phyloP scores from a whole-genome alignment of 2,113 vertebrate species.

The Hippocampus comes region DNA sequence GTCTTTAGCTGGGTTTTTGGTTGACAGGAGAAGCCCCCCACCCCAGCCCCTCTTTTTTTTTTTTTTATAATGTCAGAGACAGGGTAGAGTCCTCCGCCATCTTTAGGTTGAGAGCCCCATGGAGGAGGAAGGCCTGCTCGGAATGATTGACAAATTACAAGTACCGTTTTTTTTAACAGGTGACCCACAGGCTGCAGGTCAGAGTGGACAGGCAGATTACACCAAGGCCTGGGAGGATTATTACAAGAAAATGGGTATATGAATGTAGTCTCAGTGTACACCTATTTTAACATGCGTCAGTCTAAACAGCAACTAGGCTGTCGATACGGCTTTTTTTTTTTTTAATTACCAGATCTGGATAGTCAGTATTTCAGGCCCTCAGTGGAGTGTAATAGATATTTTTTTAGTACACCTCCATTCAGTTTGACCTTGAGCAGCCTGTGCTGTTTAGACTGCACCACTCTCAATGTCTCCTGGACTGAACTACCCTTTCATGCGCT shows the following conservation, averaged over 20 bases:
- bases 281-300: conserved; percentile 56
- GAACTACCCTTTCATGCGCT: conserved; percentile 42
- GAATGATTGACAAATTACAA: conserved; percentile 73
- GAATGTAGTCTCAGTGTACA: conserved; percentile 69
- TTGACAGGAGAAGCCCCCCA: conserved; percentile 15
- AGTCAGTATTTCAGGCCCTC: conserved; percentile 35
- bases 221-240: conserved; percentile 99
- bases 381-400: conserved; percentile 23
- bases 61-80: conserved; percentile 24
- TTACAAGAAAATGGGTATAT: conserved; percentile 98
- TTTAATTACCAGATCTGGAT: conserved; percentile 37
- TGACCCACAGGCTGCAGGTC: conserved; percentile 95
- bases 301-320: conserved; percentile 61
- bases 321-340: conserved; percentile 32
- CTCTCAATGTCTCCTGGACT: conserved; percentile 50
- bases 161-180: conserved; percentile 81
- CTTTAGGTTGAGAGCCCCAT: conserved; percentile 46
- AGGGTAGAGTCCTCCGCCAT: conserved; percentile 45
- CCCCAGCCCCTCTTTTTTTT: not conserved
- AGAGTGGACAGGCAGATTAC: conserved; percentile 97
- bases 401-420: conserved; percentile 41
- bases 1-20: conserved; percentile 14
- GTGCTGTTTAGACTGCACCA: conserved; percentile 70
- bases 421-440: conserved; percentile 43
- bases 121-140: conserved; percentile 62